Evolutionary conservation across 2,113 vertebrate species (phyloP), one percentile per base, ranked within the genome.

Genomic region (Chinchilla lanigera): DNA sequence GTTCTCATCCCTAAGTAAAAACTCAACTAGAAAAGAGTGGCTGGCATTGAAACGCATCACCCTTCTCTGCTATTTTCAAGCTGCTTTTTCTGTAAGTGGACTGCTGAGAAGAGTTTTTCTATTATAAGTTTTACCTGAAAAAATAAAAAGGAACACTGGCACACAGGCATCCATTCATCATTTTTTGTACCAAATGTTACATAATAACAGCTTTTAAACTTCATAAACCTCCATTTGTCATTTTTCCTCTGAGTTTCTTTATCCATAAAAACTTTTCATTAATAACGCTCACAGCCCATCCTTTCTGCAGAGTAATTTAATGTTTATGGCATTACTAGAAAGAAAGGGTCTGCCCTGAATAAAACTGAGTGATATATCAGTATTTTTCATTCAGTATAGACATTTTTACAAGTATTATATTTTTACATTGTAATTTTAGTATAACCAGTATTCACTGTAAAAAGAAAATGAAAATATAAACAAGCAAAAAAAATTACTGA

Each of bases 381-480:
- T 28, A 86, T 5, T 2, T 94, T 91, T 75, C 28, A 12, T 80
- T 87, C 61, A 63, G 10, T 61, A 10, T 14, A 14, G 38, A 60
- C 52, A 75, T 44, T 84, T 61, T 16, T 52, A 77, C 7, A 83
- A 38, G 19, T 61, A 63, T 28, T 60, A 33, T 75, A 61, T 61
- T 61, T 73, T 78, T 30, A 33, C 44, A 50, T 20, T 16, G 14
- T 52, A 52, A 41, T 44, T 44, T 24, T 41, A 26, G 22, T 41
- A 38, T 75, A 44, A 52, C 47, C 28, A 78, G 52, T 67, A 16
- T 6, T 12, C 50, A 54, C 33, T 52, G n/a, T n/a, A 67, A 24
- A 95, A 54, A 50, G 11, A 87, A 87, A 20, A 52, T 41, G 10
- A 93, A 77, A 93, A 83, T 78, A 44, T 16, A 86, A 93, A 81